Evolutionary conservation across 2,113 vertebrate genomes (phyloP), one percentile per base, ranked within the genome.

Genomic region (Nansenia antarctica): DNA sequence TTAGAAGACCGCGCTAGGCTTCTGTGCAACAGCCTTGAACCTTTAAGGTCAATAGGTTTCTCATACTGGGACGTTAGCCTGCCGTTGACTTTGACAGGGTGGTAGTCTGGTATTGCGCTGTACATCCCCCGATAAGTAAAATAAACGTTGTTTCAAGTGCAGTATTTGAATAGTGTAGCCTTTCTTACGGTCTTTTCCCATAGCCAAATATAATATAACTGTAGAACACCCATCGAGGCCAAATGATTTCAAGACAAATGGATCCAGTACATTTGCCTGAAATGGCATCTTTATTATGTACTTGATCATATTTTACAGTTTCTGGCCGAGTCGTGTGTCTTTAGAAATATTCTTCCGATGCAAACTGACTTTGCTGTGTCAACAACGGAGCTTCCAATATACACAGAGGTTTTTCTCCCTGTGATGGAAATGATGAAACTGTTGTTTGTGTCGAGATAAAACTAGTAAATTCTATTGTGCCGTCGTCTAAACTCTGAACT

Each of bases 351-450:
- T 57, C 9, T 66, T 78, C 72, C 78, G 82, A 86, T 86, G 80
- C 76, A 77, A 74, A 55, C 67, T 79, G 70, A 82, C 72, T 79
- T 74, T 78, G 69, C 74, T 77, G 78, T 84, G 74, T 88, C 78
- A 76, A 80, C 81, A 85, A 76, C 83, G 80, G 78, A 80, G 77
- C 71, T 78, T 77, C 54, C 67, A 29, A 73, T 45, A 64, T 77
- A 80, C 35, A 77, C 55, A 62, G 62, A 62, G 18, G 24, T 4
- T 15, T 15, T 30, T 47, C 8, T 27, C 34, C 53, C 61, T 64
- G 6, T 32, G 37, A 55, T 18, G 12, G 9, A 12, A 42, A 15
- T 42, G 39, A 8, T 42, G 11, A 14, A 15, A 42, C 11, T 42
- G n/a, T n/a, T n/a, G n/a, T n/a, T n/a, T n/a, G n/a, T n/a, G n/a